Percentiles rank a stretch among this genome's conserved stretches.
Evolutionary conservation across 2,113 vertebrate species (phyloP).

Genomic region (Murina feae): DNA sequence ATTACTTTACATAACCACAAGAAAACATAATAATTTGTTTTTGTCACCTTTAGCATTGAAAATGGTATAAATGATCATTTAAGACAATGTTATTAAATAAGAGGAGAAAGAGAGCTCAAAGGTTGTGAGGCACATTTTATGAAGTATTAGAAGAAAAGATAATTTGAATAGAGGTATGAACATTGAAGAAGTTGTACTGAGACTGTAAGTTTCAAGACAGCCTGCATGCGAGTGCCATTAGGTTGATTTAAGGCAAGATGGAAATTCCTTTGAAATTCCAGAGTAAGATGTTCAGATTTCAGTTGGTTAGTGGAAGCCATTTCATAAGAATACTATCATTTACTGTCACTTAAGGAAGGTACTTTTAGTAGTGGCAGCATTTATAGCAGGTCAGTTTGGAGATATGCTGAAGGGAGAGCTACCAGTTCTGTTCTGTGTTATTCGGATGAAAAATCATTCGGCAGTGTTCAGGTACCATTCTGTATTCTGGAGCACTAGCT

Average conservation of each 20-base stretch:
- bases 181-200: not conserved
- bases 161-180: not conserved
- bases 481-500: not conserved
- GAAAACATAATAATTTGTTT: not conserved
- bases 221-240: not conserved
- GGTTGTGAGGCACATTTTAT: not conserved
- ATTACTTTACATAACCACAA: slow-evolving; percentile 10
- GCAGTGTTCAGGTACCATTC: not conserved
- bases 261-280: not conserved
- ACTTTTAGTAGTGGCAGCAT: not conserved
- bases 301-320: not conserved
- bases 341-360: not conserved
- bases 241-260: not conserved
- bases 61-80: slow-evolving; percentile 17
- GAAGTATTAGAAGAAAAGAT: not conserved
- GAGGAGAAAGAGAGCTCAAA: not conserved
- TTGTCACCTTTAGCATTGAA: not conserved
- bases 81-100: slow-evolving; percentile 31
- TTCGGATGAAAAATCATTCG: not conserved
- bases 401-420: not conserved
- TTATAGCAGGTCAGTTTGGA: not conserved
- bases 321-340: not conserved
- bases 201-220: not conserved
- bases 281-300: not conserved
- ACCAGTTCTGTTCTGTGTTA: not conserved